Conservation (phyloP, 1,140 invertebrate species). For the Halesus radiatus region DNA sequence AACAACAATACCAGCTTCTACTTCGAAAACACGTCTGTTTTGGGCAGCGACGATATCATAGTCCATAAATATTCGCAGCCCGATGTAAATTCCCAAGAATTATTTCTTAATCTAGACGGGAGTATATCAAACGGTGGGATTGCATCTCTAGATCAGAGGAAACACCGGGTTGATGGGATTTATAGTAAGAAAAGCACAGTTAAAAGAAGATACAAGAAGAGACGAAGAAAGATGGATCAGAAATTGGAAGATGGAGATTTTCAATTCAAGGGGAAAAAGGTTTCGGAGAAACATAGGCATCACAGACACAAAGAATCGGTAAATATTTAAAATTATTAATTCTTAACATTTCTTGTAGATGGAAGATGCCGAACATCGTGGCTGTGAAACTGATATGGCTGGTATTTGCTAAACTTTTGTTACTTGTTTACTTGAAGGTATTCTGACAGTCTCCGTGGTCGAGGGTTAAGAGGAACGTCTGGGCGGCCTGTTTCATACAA, state of each 20-base stretch:
- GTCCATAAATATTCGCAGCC: conserved; percentile 12
- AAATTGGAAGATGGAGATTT: conserved; percentile 25
- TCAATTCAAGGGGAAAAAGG: conserved; percentile 37
- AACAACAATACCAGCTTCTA: conserved; percentile 42
- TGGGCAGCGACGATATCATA: conserved; percentile 15
- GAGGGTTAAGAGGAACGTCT: no score
- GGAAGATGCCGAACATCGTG: no score
- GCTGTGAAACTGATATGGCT: background rate
- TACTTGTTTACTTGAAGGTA: no score
- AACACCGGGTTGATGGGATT: background rate
- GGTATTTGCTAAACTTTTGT: no score
- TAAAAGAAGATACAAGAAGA: conserved; percentile 46
- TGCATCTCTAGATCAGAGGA: background rate
- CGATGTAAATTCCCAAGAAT: no score
- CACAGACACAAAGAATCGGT: conserved; percentile 38
- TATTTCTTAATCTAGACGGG: background rate
- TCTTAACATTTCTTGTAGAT: background rate
- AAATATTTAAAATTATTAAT: background rate
- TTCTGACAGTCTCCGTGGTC: no score
- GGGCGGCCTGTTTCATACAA: no score
- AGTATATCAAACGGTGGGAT: background rate
- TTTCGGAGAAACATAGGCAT: conserved; percentile 31
- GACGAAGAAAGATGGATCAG: conserved; percentile 40
- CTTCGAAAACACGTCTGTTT: conserved; percentile 43
- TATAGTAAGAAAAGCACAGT: background rate